Conservation (phyloP, 23 tunicate species). For the Clavelina lepadiformis region DNA sequence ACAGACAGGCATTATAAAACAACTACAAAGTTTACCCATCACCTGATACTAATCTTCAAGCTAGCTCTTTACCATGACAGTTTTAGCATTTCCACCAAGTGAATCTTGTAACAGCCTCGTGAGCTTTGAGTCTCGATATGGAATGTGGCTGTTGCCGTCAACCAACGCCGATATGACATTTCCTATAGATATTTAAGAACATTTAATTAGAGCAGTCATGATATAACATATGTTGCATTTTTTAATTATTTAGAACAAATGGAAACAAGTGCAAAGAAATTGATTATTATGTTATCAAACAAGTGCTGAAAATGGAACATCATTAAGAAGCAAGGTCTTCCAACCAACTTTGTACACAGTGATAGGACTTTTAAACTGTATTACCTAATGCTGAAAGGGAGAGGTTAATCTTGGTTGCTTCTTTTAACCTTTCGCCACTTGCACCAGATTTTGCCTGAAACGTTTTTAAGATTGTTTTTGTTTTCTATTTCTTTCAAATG, state of each 20-base stretch:
- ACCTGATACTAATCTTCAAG: no score
- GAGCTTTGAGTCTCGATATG: constrained; percentile 94
- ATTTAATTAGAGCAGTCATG: neutral
- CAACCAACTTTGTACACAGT: no score
- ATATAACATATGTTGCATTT: neutral
- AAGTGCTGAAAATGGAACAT: no score
- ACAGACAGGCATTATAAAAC: neutral
- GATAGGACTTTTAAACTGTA: no score
- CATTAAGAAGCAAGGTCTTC: no score
- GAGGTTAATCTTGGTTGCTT: constrained; percentile 94
- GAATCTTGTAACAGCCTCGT: constrained; percentile 91
- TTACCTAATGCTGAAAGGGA: constrained; percentile 91
- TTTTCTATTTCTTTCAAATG: neutral
- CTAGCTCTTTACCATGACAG: constrained; percentile 68
- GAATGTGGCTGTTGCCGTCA: constrained; percentile 89
- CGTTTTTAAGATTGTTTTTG: neutral
- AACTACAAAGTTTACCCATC: neutral
- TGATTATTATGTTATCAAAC: no score
- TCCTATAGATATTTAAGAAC: no score
- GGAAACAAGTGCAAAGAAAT: neutral
- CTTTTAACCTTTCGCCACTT: constrained; percentile 84
- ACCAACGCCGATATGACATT: constrained; percentile 92
- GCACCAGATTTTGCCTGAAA: constrained; percentile 90
- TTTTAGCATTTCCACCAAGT: constrained; percentile 96
- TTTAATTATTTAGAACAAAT: neutral